Base-by-base conservation (phyloP, 2,888 invertebrate species). In the Agrochola lota region DNA sequence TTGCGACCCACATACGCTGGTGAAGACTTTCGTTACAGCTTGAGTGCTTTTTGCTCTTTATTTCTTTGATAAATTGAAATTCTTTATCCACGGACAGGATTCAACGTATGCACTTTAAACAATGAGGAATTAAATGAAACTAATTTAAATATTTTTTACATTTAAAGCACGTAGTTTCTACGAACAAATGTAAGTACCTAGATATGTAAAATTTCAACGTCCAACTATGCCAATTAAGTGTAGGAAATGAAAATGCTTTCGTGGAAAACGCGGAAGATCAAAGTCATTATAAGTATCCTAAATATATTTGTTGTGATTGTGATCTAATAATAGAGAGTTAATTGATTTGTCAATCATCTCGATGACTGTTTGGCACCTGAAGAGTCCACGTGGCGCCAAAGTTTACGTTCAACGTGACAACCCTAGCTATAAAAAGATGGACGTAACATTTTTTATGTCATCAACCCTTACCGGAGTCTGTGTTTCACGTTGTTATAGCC, bases 311-410 rank as follows among this genome's bases (percentile, higher is more conserved):
- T 73, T 84, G 60, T 59, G 66, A 66, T 62, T 75, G 55, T 40
- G 59, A 11, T 75, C 77, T 85, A 81, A 30, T 66, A 30, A 77
- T 74, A 83, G 52, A 60, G 0, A 62, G 12, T 67, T 79, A 77
- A 83, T 86, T 74, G 71, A 40, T 77, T 35, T 83, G 52, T 79
- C 74, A 79, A 83, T 86, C 70, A 77, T 83, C 49, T 74, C 35
- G 52, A 70, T 74, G 64, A 74, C 17, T 40, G 55, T 74, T 79
- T 85, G 86, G 86, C 86, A 83, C 67, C 63, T 71, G 70, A 63
- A n/a, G 30, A 57, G n/a, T 40, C n/a, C 60, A 85, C 72, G 76
- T 67, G 86, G 79, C 76, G 76, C 71, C 74, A 66, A 74, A 66
- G 60, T 40, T 71, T 43, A 71, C 67, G 11, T 26, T 43, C 11